Base-by-base conservation (phyloP, 2,888 invertebrate species). In the Agonopterix subpropinquella region DNA sequence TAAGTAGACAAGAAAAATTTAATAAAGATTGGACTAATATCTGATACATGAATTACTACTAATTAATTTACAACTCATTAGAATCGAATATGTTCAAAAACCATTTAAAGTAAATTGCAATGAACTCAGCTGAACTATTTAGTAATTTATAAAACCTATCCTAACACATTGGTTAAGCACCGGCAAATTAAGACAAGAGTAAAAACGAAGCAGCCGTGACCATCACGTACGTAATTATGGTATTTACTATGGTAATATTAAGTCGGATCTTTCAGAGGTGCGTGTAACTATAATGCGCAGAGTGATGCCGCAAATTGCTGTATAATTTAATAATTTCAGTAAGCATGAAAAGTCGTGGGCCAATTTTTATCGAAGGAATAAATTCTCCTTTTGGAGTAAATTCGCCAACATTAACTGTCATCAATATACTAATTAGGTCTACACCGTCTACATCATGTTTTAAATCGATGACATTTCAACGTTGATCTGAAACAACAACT, bases 201-300 rank as follows among this genome's bases (percentile, higher is more conserved):
- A 65, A 64, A 62, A 53, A 57, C 54, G 52, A 50, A 62, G 54
- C 62, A 61, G 53, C 60, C 65, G 58, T 65, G 61, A 65, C 61
- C 61, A 53, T 61, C 61, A 65, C 54, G 57, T 54, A 59, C 54
- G 47, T 67, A 70, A 70, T 72, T 65, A 68, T 63, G 57, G 61
- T 68, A 63, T 65, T 67, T 69, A 65, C 61, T 66, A 67, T 70
- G 69, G 53, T 67, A 71, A 67, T 67, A 58, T 59, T 53, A 47
- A 59, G 58, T 56, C 53, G 58, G 59, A 61, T 58, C 60, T 65
- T 63, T 64, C 55, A 62, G 61, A 60, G 58, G 57, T 62, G 55
- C 61, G 51, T 62, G 58, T 56, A 59, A 47, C 55, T 58, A 52
- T 63, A 57, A 54, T 50, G 52, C 47, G 54, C 52, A 56, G 58